Conservation (phyloP, 2,113 vertebrate species). For the Rhea pennata region DNA sequence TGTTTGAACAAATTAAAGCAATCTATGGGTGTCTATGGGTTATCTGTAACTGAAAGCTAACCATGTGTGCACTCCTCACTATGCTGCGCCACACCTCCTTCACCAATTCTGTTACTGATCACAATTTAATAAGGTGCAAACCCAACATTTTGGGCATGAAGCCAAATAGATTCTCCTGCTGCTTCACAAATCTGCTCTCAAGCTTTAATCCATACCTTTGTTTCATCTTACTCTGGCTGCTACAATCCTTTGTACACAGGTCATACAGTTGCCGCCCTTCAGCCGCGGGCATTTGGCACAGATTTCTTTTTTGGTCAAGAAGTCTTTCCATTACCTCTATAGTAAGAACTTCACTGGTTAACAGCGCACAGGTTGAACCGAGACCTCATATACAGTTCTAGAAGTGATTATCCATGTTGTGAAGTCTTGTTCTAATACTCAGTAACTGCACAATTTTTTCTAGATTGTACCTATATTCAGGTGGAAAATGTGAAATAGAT, state of each 20-base stretch:
- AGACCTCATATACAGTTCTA: not conserved
- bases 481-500: not conserved
- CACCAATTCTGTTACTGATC: not conserved
- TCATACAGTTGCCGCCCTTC: slow-evolving; percentile 35
- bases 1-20: not conserved
- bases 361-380: not conserved
- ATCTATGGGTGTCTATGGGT: not conserved
- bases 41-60: not conserved
- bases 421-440: not conserved
- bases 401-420: accelerated
- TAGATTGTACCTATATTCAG: too few relatives aligned
- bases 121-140: not conserved
- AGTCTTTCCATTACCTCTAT: not conserved
- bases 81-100: not conserved
- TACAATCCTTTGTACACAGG: slow-evolving; percentile 51
- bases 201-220: slow-evolving; percentile 39
- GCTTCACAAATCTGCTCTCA: slow-evolving; percentile 44
- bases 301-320: not conserved
- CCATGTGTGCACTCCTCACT: not conserved
- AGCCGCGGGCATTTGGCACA: slow-evolving; percentile 4
- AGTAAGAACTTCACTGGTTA: not conserved
- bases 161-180: slow-evolving; percentile 23
- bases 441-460: not conserved
- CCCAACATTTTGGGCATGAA: not conserved
- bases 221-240: slow-evolving; percentile 32